phyloP scores from a whole-genome alignment of 2,888 invertebrate genomes.

The Drosophila paramelanica region DNA sequence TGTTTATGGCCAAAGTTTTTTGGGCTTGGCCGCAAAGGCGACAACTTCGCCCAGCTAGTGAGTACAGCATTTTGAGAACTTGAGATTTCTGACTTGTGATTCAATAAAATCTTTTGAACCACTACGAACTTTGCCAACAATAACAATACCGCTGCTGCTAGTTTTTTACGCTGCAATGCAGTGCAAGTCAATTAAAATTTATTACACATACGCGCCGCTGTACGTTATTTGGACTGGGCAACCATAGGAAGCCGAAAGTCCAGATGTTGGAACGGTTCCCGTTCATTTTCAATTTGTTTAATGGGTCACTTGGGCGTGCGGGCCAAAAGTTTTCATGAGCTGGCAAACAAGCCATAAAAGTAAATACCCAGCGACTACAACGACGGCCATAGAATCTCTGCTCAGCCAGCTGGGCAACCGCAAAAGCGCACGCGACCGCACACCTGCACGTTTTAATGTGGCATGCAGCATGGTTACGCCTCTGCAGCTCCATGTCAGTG shows the following conservation, averaged over 20 bases:
- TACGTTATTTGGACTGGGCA: conserved; percentile 18
- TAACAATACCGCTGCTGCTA: conserved; percentile 31
- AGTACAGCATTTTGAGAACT: conserved; percentile 40
- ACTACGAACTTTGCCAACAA: conserved; percentile 54
- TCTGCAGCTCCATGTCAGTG: conserved; percentile 14
- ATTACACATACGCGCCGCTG: conserved; percentile 73
- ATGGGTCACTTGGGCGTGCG: conserved; percentile 75
- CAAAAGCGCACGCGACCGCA: conserved; percentile 50
- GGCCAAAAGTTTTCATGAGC: conserved; percentile 69
- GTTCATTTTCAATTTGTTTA: conserved; percentile 78
- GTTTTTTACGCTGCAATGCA: conserved; percentile 58
- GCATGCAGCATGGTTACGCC: conserved; percentile 21
- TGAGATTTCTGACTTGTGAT: conserved; percentile 58
- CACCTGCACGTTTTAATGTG: conserved; percentile 58
- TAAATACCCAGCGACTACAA: conserved; percentile 55
- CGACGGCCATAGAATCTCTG: conserved; percentile 14
- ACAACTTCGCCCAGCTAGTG: conserved; percentile 29
- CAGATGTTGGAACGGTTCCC: conserved; percentile 27
- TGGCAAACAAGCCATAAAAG: conserved; percentile 77
- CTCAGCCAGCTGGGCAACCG: conserved; percentile 21
- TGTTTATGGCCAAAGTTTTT: conserved; percentile 71
- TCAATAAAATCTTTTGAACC: conserved; percentile 54
- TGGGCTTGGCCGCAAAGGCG: conserved; percentile 22
- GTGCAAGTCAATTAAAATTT: conserved; percentile 76
- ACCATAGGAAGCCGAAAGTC: conserved; percentile 12